A percentile compares a stretch with the other conserved stretches of the same genome.
phyloP scores from a whole-genome alignment of 2,113 vertebrate genomes.

The Phyllostomus discolor region DNA sequence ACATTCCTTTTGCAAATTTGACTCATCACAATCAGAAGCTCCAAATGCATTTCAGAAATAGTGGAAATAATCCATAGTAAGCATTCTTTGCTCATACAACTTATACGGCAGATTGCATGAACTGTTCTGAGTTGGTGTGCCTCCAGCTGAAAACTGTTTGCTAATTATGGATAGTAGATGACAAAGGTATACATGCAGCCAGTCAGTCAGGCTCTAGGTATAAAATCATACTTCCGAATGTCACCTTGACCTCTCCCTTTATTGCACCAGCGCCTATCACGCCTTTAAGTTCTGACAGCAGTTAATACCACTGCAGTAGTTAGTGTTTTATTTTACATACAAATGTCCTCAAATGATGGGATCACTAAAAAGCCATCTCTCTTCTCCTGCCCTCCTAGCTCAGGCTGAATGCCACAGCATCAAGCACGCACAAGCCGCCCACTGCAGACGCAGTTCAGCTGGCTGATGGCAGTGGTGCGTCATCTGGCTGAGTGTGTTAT shows the following conservation, averaged over 20 bases:
- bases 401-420: not conserved
- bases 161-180: not conserved
- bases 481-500: too few relatives aligned
- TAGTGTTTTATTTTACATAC: not conserved
- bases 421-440: not conserved
- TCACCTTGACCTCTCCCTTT: not conserved
- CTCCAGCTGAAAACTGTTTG: not conserved
- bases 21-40: not conserved
- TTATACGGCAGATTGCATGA: not conserved
- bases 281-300: not conserved
- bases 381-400: rapidly evolving
- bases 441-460: too few relatives aligned
- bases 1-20: not conserved
- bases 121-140: not conserved
- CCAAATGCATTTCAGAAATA: not conserved
- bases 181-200: not conserved
- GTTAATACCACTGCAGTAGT: not conserved
- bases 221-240: not conserved
- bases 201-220: not conserved
- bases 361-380: not conserved
- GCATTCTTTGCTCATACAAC: not conserved
- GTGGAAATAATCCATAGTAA: not conserved
- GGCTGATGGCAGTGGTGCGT: rapidly evolving
- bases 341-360: not conserved
- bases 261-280: not conserved